A percentile compares a stretch with the other conserved stretches of the same genome.
These are phyloP conservation scores for Maconellicoccus hirsutus DNA, from an alignment of 1,140 invertebrate species.

Conservation along the genomic window DNA sequence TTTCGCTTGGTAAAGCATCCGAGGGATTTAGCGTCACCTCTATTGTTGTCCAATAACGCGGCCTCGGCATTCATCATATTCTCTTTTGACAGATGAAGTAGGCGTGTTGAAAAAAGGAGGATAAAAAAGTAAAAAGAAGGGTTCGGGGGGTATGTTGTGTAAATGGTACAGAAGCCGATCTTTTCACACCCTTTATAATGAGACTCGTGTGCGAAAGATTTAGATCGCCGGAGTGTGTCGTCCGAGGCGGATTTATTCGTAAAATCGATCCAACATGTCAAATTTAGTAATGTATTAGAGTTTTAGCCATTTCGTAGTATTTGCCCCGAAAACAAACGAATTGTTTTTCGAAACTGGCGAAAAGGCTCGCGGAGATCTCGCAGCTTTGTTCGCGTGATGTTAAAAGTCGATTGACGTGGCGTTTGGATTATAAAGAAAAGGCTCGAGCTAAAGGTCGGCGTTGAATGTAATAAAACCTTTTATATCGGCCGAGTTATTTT, in stretches of 20 bases:
- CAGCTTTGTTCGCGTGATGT: no score
- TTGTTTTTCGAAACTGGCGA: no score
- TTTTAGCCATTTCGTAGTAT: not conserved
- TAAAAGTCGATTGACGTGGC: no score
- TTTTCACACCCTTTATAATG: conserved; percentile 21
- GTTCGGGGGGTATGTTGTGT: not conserved
- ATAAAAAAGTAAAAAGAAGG: not conserved
- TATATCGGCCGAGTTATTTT: no score
- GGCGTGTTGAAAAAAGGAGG: conserved; percentile 10
- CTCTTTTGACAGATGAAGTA: conserved; percentile 22
- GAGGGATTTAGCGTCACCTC: conserved; percentile 18
- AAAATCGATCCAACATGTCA: conserved; percentile 4
- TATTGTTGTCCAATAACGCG: conserved; percentile 20
- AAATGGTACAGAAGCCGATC: no score
- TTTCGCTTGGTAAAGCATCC: conserved; percentile 20
- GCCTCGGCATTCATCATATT: conserved; percentile 15
- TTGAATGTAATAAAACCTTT: no score
- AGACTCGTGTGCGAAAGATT: conserved; percentile 14
- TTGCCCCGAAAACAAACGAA: no score
- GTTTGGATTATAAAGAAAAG: no score
- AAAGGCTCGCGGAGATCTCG: no score
- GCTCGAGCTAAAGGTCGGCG: no score
- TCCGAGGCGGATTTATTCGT: not conserved
- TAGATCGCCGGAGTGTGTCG: not conserved
- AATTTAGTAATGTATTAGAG: not conserved